Base-by-base conservation (phyloP, 1,140 invertebrate genomes). In the Panulirus ornatus region DNA sequence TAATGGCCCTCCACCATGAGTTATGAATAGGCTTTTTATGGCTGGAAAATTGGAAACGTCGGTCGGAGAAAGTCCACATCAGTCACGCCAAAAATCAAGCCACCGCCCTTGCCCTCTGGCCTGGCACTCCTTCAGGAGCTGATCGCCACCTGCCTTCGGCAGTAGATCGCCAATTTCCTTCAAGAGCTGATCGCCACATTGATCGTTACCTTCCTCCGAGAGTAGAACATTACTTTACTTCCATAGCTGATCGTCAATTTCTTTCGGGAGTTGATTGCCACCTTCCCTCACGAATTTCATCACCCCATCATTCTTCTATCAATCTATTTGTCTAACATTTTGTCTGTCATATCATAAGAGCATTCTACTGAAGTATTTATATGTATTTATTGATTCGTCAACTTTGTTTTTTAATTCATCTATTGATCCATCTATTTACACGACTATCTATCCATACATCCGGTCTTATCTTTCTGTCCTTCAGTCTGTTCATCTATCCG, bases 31-130 rank as follows among this genome's bases (percentile, higher is more conserved):
- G 11, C 73, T 42, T 76, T 76, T 76, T 76, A 76, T 76, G 73
- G 73, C 73, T 22, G 73, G 38, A 76, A 76, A 76, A 76, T 76
- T 76, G 73, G 73, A 76, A 76, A 76, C 34, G 73, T 76, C 73
- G 38, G 34, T n/a, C 27, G 38, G 73, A 44, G 44, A 44, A 47
- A n/a, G 34, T 44, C 11, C n/a, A 36, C 73, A 76, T 76, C 73
- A 76, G 73, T 76, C 73, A 44, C 44, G 73, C 34, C 73, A 47
- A 22, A 27, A 76, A 76, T 44, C 19, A 3, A 16, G 22, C 22
- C 73, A 9, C 44, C 58, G n/a, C n/a, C n/a, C n/a, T n/a, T n/a
- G n/a, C n/a, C n/a, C n/a, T n/a, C n/a, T n/a, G n/a, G n/a, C n/a
- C n/a, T n/a, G n/a, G n/a, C n/a, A n/a, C n/a, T n/a, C n/a, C n/a